Evolutionary conservation across 2,888 invertebrate species (phyloP), one percentile per base, ranked within the genome.

Genomic region (Oligia fasciuncula): DNA sequence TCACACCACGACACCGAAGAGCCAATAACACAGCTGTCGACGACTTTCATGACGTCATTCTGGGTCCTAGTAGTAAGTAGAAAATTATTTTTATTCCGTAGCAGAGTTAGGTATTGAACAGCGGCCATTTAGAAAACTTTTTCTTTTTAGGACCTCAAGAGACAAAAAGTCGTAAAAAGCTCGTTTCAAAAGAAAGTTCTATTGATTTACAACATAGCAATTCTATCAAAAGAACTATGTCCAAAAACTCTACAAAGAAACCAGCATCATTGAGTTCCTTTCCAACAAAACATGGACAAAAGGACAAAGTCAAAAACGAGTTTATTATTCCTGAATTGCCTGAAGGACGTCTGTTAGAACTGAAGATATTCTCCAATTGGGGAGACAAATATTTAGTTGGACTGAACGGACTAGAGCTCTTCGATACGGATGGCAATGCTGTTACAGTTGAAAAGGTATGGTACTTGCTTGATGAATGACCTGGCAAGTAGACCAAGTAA

Each of bases 301-400:
- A 91, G 72, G 94, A 94, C 29, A 94, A 91, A 86, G 79, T 83
- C 11, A 95, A 93, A 81, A 93, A 88, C 77, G 97, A 97, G 89
- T 98, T 98, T 92, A 96, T 98, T 65, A 98, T 98, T 83, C 98
- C 98, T 0, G 98, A 98, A 93, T 94, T 98, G 87, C 98, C 98
- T 0, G 95, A 94, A 83, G 98, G 98, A n/a, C 95, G 97, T 89
- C 93, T 97, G 76, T 91, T 98, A 89, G 97, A 97, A 85, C 95
- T 98, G 76, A 97, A 98, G 92, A 98, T 98, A 85, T 95, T 97
- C 78, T 97, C 97, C 35, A 98, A 98, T 54, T 98, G 98, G 98
- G 98, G 98, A 14, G 98, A 98, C 92, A 97, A 97, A 87, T 97
- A 98, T 93, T 97, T 98, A 88, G 98, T 98, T 23, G 98, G 98